These are phyloP conservation scores for Setophaga petechia DNA, from an alignment of 2,113 vertebrate genomes.

Conservation along the genomic window DNA sequence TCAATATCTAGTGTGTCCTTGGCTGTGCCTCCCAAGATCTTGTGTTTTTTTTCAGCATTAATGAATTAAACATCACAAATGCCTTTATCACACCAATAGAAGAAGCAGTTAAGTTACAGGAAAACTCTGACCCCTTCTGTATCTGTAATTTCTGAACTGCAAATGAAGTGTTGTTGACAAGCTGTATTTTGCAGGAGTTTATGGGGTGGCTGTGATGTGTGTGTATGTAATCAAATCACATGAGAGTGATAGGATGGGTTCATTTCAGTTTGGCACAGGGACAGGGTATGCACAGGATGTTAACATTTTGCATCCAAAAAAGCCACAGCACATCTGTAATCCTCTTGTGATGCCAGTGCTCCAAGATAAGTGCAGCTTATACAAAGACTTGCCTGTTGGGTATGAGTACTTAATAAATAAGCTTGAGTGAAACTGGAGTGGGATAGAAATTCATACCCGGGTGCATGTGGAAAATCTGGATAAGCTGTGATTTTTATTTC, in stretches of 20 bases:
- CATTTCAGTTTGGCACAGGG: rapidly evolving
- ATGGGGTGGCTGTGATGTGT: background rate
- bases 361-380: background rate
- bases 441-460: background rate
- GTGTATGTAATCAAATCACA: background rate
- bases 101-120: background rate
- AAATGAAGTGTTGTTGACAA: background rate
- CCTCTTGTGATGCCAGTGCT: background rate
- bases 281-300: rapidly evolving
- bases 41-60: background rate
- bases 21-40: background rate
- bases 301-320: background rate
- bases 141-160: background rate
- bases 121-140: background rate
- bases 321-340: background rate
- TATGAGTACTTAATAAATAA: conserved; percentile 1
- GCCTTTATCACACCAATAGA: background rate
- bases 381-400: conserved; percentile 9
- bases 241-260: background rate
- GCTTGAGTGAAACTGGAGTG: background rate
- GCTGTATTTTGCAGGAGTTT: background rate
- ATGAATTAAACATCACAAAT: background rate
- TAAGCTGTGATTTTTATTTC: conserved; percentile 14
- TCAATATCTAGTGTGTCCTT: background rate
- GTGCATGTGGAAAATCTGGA: background rate